Conservation (phyloP, 30 jellyfish, hydroid and myxozoan genomes). For the Clytia hemisphaerica region DNA sequence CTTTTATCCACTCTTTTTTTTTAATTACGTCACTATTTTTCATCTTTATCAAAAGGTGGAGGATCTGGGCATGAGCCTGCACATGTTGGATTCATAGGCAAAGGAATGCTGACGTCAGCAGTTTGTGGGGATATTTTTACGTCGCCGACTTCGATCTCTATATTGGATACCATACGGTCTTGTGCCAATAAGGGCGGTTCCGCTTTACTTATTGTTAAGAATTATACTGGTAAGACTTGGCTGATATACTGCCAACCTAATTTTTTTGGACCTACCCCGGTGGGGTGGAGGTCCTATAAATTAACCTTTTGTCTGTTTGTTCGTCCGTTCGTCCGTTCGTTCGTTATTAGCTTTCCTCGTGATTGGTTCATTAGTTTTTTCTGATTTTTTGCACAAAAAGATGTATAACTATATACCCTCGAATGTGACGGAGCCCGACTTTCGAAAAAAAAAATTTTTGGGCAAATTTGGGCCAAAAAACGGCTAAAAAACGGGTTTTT, state of each 20-base stretch:
- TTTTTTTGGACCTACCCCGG: not conserved
- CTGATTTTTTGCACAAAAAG: too few relatives aligned
- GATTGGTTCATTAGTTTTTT: too few relatives aligned
- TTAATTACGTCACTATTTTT: not conserved
- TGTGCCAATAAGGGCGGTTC: conserved; percentile 79
- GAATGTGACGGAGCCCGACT: too few relatives aligned
- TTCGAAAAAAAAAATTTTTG: too few relatives aligned
- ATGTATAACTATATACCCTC: too few relatives aligned
- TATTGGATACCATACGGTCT: conserved; percentile 65
- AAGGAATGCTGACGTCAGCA: conserved; percentile 93
- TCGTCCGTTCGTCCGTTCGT: too few relatives aligned
- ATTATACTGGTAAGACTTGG: conserved; percentile 59
- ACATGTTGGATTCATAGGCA: conserved; percentile 84
- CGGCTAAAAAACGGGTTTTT: too few relatives aligned
- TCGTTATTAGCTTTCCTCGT: too few relatives aligned
- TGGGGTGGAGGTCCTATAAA: not conserved
- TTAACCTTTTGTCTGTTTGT: not conserved
- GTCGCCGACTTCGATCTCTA: conserved; percentile 81
- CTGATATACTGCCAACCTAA: not conserved
- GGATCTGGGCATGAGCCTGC: conserved; percentile 99
- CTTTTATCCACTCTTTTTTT: not conserved
- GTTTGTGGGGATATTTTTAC: conserved; percentile 95
- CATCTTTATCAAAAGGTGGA: conserved; percentile 62
- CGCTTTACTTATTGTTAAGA: conserved; percentile 76
- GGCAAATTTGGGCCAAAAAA: too few relatives aligned